Base-by-base conservation (phyloP, 2,113 vertebrate genomes). In the Pleuronectes platessa region DNA sequence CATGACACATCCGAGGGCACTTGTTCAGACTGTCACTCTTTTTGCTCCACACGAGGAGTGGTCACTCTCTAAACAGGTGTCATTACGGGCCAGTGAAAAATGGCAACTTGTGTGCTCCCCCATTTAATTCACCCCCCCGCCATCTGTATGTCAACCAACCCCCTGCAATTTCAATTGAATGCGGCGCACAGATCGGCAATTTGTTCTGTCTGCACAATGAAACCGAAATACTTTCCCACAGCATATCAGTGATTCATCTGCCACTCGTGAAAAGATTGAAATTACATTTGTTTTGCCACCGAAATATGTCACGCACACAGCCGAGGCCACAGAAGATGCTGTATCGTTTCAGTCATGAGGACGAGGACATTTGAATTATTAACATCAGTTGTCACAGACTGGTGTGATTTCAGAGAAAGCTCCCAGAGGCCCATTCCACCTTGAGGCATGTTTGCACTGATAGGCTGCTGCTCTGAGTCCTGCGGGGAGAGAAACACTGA, bases 401-500 rank as follows among this genome's bases (percentile, higher is more conserved):
- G 68, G 37, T 49, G 72, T 82, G 89, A 90, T 90, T 92, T 86
- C 64, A 74, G 60, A 85, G 79, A 66, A 61, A 64, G 60, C 66
- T 83, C 81, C 78, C 82, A 71, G 42, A 62, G 76, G 73, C 76
- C 83, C 79, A 89, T 92, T 88, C 91, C 18, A 15, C 15, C 75
- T 47, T 68, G 85, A 88, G 72, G 76, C 75, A 71, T 85, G 85
- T 87, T 71, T 65, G 83, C 83, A 67, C 71, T 59, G 79, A 86
- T 70, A 72, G 80, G 78, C 56, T n/a, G 68, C 62, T 60, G 74
- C 78, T 72, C 63, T 84, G 76, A 89, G 79, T 87, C 81, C 79
- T 59, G 49, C 0, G 2, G 69, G 71, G 45, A 72, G 71, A 92
- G 92, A 94, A 94, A 80, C 89, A 88, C 80, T 89, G 95, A 97